These are phyloP conservation scores for Nerophis ophidion DNA, from an alignment of 2,113 vertebrate species.

Conservation along the genomic window DNA sequence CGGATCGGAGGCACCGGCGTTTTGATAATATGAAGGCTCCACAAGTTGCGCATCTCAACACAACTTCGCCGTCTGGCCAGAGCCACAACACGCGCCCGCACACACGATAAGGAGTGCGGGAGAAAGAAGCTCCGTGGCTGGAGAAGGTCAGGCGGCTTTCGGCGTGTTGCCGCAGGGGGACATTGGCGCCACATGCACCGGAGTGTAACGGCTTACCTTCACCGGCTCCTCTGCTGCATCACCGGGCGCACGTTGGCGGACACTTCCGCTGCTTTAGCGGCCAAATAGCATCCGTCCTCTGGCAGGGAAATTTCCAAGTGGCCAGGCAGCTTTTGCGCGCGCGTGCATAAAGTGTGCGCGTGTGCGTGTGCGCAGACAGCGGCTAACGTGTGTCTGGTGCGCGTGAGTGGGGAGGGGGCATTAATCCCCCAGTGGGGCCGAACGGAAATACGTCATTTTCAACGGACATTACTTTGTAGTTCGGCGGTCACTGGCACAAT, in stretches of 20 bases:
- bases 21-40: not conserved
- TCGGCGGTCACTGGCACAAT: not conserved
- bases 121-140: conserved; percentile 19
- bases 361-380: conserved; percentile 3
- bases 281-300: conserved; percentile 46
- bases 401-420: conserved; percentile 34
- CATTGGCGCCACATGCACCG: conserved; percentile 34
- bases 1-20: not conserved
- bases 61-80: conserved; percentile 2
- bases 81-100: not conserved
- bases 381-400: conserved; percentile 7
- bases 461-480: conserved; percentile 64
- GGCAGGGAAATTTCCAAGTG: conserved; percentile 51
- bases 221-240: conserved; percentile 57
- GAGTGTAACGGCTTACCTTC: conserved; percentile 59
- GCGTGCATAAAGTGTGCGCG: conserved; percentile 13
- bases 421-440: conserved; percentile 44
- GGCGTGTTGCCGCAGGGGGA: conserved; percentile 20
- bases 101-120: conserved; percentile 13
- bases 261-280: conserved; percentile 47
- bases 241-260: conserved; percentile 51
- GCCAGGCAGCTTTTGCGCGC: conserved; percentile 28
- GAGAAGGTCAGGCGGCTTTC: conserved; percentile 39
- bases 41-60: conserved; percentile 7
- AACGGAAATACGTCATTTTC: conserved; percentile 71